Evolutionary conservation across 92 coral and sea anemone species (phyloP), one percentile per base, ranked within the genome.

Genomic region (Zoanthus sociatus): DNA sequence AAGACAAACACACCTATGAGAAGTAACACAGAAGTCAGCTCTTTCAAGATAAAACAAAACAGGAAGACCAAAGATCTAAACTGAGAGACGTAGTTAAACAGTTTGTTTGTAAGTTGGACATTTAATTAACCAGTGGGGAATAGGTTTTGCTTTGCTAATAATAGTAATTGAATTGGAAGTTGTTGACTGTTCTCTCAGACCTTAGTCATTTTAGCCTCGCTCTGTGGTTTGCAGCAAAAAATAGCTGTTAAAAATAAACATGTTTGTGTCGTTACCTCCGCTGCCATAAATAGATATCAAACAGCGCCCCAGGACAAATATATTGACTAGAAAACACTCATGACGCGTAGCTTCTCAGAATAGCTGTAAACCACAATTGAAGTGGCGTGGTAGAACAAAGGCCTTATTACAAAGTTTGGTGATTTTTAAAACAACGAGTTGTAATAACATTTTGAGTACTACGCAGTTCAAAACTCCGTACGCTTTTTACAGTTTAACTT

Each of bases 201-300:
- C 32, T 8, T 45, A 63, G 16, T 20, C 60, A 37, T 56, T 81
- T 81, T 66, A 63, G 85, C 66, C 66, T 64, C 61, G 84, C 58
- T 68, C 84, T 44, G 74, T 55, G 72, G 85, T 69, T 81, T 26
- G 73, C 85, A 45, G 66, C 66, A 81, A 81, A 81, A 81, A 81
- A 81, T 81, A 81, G 63, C 56, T 46, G 55, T 66, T 47, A 42
- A 79, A 53, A 76, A 46, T 76, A 76, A 21, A 77, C 73, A 81
- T 81, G 85, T 81, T 81, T 81, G 58, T 81, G 73, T 45, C 13
- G 74, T 50, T 81, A 66, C 55, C 74, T 66, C 60, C 20, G 31
- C 66, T 81, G 45, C 85, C 85, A 81, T 81, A 81, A 81, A 81
- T 81, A 81, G 85, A 81, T 46, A 64, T 66, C 44, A 47, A 15